Conservation (phyloP, 1,140 invertebrate species). For the Anastatus disparis region DNA sequence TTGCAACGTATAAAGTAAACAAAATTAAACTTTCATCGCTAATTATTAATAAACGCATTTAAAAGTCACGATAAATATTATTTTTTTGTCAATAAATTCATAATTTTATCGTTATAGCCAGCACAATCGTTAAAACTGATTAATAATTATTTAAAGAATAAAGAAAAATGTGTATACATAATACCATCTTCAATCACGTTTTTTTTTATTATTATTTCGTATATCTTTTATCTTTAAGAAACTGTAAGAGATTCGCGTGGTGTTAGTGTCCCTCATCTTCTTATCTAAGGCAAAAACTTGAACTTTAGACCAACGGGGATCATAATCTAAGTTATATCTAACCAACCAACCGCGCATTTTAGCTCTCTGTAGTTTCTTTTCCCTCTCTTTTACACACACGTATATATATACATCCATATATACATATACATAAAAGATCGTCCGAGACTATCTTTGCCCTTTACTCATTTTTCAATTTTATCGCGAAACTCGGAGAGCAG, state of each 20-base stretch:
- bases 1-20: too few species aligned
- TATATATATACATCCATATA: too few species aligned
- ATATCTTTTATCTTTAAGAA: constrained; percentile 7
- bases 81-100: too few species aligned
- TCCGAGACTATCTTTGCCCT: constrained; percentile 24
- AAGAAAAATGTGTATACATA: background rate
- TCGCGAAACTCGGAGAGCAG: constrained; percentile 8
- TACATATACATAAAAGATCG: too few species aligned
- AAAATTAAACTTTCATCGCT: too few species aligned
- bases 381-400: too few species aligned
- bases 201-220: too few species aligned
- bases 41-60: too few species aligned
- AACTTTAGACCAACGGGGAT: constrained; percentile 37
- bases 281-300: constrained; percentile 33
- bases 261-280: constrained; percentile 23
- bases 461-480: constrained; percentile 41
- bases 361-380: too few species aligned
- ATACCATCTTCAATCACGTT: constrained; percentile 25
- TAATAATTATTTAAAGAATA: background rate
- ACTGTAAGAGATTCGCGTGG: constrained; percentile 30
- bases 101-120: too few species aligned
- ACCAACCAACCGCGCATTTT: background rate
- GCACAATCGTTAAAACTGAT: constrained; percentile 6
- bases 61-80: too few species aligned
- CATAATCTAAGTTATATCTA: constrained; percentile 36